These are phyloP conservation scores for Ligdia adustata DNA, from an alignment of 2,888 invertebrate genomes.

Conservation along the genomic window DNA sequence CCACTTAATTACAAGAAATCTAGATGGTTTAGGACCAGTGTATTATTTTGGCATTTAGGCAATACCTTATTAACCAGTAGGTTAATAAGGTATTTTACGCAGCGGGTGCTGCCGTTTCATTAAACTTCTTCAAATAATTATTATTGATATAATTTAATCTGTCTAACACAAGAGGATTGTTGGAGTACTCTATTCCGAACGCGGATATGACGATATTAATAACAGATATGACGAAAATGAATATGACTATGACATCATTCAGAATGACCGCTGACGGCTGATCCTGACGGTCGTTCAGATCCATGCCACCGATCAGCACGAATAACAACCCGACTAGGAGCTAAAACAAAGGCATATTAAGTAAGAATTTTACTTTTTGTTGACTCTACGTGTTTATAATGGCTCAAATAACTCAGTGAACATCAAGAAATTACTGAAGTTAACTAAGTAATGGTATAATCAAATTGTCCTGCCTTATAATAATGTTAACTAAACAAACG, in stretches of 20 bases:
- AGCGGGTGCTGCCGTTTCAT: conserved; percentile 42
- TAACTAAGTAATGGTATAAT: no score
- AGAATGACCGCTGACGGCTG: conserved; percentile 90
- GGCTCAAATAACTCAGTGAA: no score
- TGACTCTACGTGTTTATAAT: no score
- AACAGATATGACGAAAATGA: conserved; percentile 92
- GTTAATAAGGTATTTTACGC: neutral
- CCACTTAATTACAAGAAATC: no score
- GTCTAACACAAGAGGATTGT: conserved; percentile 84
- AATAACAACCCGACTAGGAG: conserved; percentile 92
- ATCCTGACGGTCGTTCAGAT: conserved; percentile 90
- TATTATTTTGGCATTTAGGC: no score
- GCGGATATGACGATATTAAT: conserved; percentile 92
- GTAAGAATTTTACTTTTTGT: no score
- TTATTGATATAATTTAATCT: conserved; percentile 66
- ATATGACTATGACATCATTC: conserved; percentile 91
- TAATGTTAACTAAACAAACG: no score
- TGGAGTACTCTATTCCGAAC: conserved; percentile 92
- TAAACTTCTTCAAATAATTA: conserved; percentile 64
- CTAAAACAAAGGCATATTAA: conserved; percentile 88
- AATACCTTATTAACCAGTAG: neutral
- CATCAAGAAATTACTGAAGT: no score
- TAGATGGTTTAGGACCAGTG: no score
- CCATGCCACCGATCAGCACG: conserved; percentile 92
- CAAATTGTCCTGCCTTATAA: no score